Evolutionary conservation across 2,888 invertebrate species (phyloP), one percentile per base, ranked within the genome.

Genomic region (Charanyca ferruginea): DNA sequence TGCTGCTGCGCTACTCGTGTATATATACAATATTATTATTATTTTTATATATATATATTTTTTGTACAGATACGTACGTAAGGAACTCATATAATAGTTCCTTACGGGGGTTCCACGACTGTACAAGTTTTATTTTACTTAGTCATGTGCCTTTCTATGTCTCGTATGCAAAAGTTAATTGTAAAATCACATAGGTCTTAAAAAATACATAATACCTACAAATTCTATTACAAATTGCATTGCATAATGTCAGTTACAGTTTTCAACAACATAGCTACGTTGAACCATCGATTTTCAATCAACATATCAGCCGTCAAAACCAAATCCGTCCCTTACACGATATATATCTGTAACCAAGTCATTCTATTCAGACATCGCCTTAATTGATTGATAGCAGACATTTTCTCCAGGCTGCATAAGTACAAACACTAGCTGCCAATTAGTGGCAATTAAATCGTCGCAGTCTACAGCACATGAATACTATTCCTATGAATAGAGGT

Each of bases 381-480:
- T 59, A 78, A 66, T 73, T 75, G 74, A 75, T 73, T 23, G 61
- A 75, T 73, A 32, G 38, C 32, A 18, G 35, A 47, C 54, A 51
- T 73, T 62, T n/a, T 16, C 53, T 9, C 18, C 22, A 55, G 25
- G 25, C 57, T 45, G 35, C 52, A 53, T 54, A 66, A 54, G 54
- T 59, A 73, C 61, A 66, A 74, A 73, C 58, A 62, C 20, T 8
- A 13, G 16, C 20, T 32, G 51, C 74, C 58, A 79, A 79, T 75
- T 75, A 75, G 55, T 41, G 61, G 61, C 74, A 75, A 79, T 75
- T 75, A 75, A 73, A 66, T 59, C 61, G 49, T 66, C 44, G 18
- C 61, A 74, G 79, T 54, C 61, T 35, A 32, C 20, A 35, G 74
- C 61, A n/a, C 67, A 16, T 23, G 61, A 74, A 78, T 74, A 57